Base-by-base conservation (phyloP, 2,797 vertebrate genomes). In the Carcharodon carcharias region DNA sequence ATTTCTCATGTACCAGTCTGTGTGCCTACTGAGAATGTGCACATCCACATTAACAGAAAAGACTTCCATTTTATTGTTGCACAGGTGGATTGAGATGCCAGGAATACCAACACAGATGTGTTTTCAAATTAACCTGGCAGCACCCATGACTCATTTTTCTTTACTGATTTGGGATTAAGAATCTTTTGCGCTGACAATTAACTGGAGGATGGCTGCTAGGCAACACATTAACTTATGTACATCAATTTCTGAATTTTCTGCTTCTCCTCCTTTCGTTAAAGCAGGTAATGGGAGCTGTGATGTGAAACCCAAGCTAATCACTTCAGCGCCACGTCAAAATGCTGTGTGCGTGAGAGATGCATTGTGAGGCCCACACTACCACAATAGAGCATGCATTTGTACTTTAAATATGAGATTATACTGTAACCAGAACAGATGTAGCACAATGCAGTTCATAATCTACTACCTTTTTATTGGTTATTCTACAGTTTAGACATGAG, bases 81-180 rank as follows among this genome's bases (percentile, higher is more conserved):
- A 11, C 67, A 95, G 45, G 12, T 56, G 45, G 94, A 61, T 63
- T 61, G 56, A n/a, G 21, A 45, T 69, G 93, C 21, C 67, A 95
- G 56, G 50, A 16, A 73, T 50, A 16, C 21, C 67, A 73, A 35
- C 67, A 73, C 45, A 50, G 67, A 45, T 67, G 18, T 23, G 23
- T 73, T 56, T 71, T 73, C 94, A 73, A 18, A 73, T 95, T 50
- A 35, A 69, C 21, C 67, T 50, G 67, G 67, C 94, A 95, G 50
- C 67, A 95, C 11, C 94, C 40, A 95, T 95, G 67, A 95, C 4
- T 69, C 67, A 69, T 95, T 95, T 95, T 69, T 73, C 67, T 95
- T 95, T 35, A 95, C 94, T 6, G 67, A 73, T 95, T 95, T 73
- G 45, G 40, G 67, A 18, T 56, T 56, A 71, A 45, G 45, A 95